Percentiles rank a stretch among this genome's conserved stretches.
Conservation (phyloP, 2,113 vertebrate species). For the Chaenogobius annularis region DNA sequence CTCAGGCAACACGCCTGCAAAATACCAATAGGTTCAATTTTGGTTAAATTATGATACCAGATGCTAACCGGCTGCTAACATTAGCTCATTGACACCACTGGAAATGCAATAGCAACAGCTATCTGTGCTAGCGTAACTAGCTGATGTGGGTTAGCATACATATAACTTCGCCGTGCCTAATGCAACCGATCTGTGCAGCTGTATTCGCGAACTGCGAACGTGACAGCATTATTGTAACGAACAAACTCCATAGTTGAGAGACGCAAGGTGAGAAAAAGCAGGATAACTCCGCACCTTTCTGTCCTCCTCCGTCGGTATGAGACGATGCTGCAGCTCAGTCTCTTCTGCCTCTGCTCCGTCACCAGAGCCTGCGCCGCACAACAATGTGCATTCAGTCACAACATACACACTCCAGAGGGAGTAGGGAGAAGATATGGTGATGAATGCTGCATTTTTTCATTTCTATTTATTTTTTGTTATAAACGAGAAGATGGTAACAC, state of each 20-base stretch:
- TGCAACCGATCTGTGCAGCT: background rate
- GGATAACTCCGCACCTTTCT: conserved; percentile 54
- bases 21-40: background rate
- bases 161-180: conserved; percentile 21
- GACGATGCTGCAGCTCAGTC: conserved; percentile 58
- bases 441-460: background rate
- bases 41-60: conserved; percentile 19
- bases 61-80: conserved; percentile 67
- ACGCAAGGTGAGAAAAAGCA: background rate
- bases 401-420: background rate
- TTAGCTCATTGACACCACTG: conserved; percentile 29
- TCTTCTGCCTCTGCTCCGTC: conserved; percentile 53
- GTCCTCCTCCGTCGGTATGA: conserved; percentile 48
- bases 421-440: background rate
- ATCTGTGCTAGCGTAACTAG: conserved; percentile 54
- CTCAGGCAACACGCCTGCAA: background rate
- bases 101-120: conserved; percentile 35
- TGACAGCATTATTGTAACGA: conserved; percentile 15
- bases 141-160: conserved; percentile 42
- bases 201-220: background rate
- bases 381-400: background rate
- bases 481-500: no score
- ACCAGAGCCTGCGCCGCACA: conserved; percentile 42
- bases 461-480: background rate
- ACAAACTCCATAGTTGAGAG: background rate